These are phyloP conservation scores for Strix uralensis DNA, from an alignment of 2,113 vertebrate genomes.

Conservation along the genomic window DNA sequence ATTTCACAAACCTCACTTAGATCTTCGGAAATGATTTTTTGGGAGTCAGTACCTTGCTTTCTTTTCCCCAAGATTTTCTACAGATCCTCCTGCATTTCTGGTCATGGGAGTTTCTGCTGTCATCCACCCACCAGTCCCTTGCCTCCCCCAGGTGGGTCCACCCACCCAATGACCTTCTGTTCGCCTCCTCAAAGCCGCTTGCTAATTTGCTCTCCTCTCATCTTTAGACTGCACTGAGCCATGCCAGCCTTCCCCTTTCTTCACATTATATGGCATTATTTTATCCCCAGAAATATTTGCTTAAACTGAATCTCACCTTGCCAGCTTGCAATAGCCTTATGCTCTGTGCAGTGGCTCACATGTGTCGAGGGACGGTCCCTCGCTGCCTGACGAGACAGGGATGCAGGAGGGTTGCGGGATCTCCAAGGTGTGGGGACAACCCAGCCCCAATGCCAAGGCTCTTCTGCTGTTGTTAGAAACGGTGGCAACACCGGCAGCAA, in stretches of 20 bases:
- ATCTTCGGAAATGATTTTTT: background rate
- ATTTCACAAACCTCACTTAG: background rate
- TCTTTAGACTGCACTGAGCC: background rate
- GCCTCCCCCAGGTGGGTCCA: accelerated
- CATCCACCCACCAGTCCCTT: background rate
- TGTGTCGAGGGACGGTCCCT: background rate
- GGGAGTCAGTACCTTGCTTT: accelerated
- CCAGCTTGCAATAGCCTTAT: background rate
- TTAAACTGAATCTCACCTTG: background rate
- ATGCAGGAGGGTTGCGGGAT: background rate
- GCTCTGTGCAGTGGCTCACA: background rate
- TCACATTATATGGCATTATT: background rate
- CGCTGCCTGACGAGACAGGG: accelerated
- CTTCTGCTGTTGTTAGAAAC: background rate
- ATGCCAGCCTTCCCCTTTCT: background rate
- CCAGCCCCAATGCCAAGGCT: background rate
- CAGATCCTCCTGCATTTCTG: background rate
- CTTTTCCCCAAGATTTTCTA: background rate
- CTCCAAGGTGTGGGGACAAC: background rate
- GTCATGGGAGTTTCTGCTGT: background rate
- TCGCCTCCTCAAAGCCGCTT: background rate
- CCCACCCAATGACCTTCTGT: background rate
- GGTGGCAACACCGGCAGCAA: background rate
- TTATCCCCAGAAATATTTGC: background rate
- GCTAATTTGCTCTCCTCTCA: background rate